phyloP scores from a whole-genome alignment of 2,888 invertebrate genomes.

The Itoplectis maculator region DNA sequence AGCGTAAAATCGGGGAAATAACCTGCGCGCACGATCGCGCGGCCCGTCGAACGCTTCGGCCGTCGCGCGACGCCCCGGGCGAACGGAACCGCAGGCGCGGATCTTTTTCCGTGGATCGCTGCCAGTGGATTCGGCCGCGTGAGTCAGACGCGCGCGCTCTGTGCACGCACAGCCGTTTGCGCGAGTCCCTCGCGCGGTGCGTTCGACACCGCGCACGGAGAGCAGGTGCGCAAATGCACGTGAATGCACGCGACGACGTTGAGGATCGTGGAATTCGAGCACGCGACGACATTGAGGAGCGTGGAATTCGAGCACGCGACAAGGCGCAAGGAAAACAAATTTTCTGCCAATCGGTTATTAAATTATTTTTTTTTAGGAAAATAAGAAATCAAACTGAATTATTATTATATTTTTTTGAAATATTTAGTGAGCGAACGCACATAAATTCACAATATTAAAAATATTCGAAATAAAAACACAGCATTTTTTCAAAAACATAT shows the following conservation, averaged over 20 bases:
- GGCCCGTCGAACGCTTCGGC: conserved; percentile 29
- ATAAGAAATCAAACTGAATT: too few species aligned
- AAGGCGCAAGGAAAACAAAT: background rate
- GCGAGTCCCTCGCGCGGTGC: conserved; percentile 14
- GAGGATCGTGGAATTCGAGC: conserved; percentile 20
- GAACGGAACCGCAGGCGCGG: conserved; percentile 27
- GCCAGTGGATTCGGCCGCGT: conserved; percentile 51
- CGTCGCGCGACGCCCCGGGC: background rate
- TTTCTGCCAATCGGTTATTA: background rate
- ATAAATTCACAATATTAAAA: too few species aligned
- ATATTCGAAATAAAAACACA: too few species aligned
- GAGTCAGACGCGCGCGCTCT: conserved; percentile 42
- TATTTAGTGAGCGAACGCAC: too few species aligned
- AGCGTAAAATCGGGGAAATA: conserved; percentile 31
- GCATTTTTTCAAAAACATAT: too few species aligned
- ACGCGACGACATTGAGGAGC: conserved; percentile 33
- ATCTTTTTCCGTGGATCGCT: conserved; percentile 64
- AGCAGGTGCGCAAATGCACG: conserved; percentile 53
- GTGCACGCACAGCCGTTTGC: background rate
- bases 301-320: conserved; percentile 30
- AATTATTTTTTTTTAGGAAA: conserved; percentile 10
- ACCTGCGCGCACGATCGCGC: background rate
- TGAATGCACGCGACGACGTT: conserved; percentile 46
- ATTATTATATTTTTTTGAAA: too few species aligned
- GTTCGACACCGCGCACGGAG: conserved; percentile 3